These are phyloP conservation scores for Triplophysa rosa DNA, from an alignment of 2,113 vertebrate genomes.

Conservation along the genomic window DNA sequence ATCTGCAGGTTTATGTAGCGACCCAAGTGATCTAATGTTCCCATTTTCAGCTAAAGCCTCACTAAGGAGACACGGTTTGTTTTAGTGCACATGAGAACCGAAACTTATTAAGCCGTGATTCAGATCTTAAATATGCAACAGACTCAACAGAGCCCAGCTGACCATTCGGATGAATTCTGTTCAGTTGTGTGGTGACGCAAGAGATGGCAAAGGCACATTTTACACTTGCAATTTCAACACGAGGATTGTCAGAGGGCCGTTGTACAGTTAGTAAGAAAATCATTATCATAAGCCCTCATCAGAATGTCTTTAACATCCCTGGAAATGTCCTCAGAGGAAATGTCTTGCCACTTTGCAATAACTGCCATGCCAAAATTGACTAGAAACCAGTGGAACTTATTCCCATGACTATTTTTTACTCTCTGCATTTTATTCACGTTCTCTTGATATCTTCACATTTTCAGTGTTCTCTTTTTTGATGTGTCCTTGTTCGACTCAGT, in stretches of 20 bases:
- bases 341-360: neutral
- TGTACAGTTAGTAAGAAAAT: neutral
- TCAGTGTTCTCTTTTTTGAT: neutral
- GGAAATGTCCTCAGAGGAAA: neutral
- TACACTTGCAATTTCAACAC: neutral
- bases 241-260: neutral
- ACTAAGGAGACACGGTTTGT: too few species aligned
- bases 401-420: neutral
- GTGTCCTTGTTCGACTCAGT: neutral
- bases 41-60: too few species aligned
- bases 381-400: neutral
- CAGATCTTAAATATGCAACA: too few species aligned
- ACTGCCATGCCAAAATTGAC: neutral
- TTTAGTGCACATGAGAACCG: too few species aligned
- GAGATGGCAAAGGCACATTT: too few species aligned
- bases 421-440: too few species aligned
- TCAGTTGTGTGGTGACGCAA: too few species aligned
- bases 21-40: neutral
- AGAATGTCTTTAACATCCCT: constrained; percentile 4
- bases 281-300: constrained; percentile 1
- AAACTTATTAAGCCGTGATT: too few species aligned
- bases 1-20: neutral
- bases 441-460: neutral
- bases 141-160: too few species aligned
- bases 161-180: too few species aligned